Evolutionary conservation across 2,113 vertebrate genomes (phyloP).

Genomic region (Xerus inauris): DNA sequence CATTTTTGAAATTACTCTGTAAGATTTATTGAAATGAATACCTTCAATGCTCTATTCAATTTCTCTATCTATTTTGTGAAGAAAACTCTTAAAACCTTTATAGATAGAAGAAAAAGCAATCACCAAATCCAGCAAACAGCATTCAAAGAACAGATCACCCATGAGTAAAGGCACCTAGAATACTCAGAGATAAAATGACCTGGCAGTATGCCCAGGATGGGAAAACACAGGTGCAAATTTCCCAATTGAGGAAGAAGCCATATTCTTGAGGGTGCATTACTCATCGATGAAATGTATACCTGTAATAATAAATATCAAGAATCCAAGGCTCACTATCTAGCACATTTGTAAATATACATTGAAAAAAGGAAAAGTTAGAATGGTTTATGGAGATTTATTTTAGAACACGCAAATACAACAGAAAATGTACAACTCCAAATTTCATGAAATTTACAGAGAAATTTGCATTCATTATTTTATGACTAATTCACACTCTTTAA

Average conservation of each 20-base stretch:
- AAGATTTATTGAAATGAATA: slow-evolving; percentile 10
- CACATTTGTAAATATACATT: neutral
- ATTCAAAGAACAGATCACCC: neutral
- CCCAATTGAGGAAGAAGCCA: too few relatives aligned
- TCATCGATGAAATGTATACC: neutral
- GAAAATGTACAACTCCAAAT: neutral
- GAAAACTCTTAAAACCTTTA: slow-evolving; percentile 48
- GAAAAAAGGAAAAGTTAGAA: neutral
- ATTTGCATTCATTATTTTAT: neutral
- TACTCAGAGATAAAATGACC: neutral
- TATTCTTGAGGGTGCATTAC: neutral
- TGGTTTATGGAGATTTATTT: neutral
- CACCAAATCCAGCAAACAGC: neutral
- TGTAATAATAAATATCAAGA: neutral
- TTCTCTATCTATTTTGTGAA: slow-evolving; percentile 8
- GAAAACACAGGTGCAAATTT: neutral
- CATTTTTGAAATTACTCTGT: slow-evolving; percentile 40
- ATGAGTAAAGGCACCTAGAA: neutral
- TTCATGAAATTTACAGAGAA: neutral
- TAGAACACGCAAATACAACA: neutral
- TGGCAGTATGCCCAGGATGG: neutral
- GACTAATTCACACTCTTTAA: neutral
- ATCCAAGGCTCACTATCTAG: neutral
- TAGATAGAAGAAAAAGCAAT: neutral
- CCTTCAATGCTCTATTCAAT: neutral